Base-by-base conservation (phyloP, 2,113 vertebrate species). In the Riparia riparia region DNA sequence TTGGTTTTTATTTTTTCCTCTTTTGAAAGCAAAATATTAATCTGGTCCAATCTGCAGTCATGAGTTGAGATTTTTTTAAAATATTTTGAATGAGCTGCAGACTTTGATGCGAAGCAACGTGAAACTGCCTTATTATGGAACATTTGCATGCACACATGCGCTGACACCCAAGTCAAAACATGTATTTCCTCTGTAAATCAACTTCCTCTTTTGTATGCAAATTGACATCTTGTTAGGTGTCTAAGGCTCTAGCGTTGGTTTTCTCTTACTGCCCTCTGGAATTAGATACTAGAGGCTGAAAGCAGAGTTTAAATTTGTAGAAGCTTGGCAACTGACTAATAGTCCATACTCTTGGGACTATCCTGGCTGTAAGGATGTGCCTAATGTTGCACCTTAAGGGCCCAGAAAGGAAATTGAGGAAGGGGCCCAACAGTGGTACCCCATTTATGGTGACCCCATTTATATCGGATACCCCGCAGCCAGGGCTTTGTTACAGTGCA, bases 181-280 rank as follows among this genome's bases (percentile, higher is more conserved):
- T 13, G 5, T 51, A 16, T 64, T 93, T 94, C 94, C 93, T 83
- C 76, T 97, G 89, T 91, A 95, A 96, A 94, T 34, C 42, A 73
- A 78, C 82, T 82, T 84, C 22, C 10, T 72, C 12, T 87, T 60
- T 37, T 22, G 4, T 39, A 22, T 65, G 61, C n/a, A 91, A 84
- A 89, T 69, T 24, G 39, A 25, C 32, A 1, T 61, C 73, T 61
- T 70, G 3, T 69, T 45, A 34, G 19, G 6, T 79, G 17, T 72
- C 28, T 85, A 34, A 42, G 77, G 31, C 42, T 58, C 1, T 51
- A 3, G 7, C 19, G 32, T 50, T 37, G 9, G 2, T 76, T 85
- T 84, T 79, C 10, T 76, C 17, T 34, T 32, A 16, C 25, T 82
- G 82, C 12, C 15, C 26, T 9, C 4, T 26, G 45, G 29, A 73